Base-by-base conservation (phyloP, 1,140 invertebrate genomes). In the Drosophila erecta region DNA sequence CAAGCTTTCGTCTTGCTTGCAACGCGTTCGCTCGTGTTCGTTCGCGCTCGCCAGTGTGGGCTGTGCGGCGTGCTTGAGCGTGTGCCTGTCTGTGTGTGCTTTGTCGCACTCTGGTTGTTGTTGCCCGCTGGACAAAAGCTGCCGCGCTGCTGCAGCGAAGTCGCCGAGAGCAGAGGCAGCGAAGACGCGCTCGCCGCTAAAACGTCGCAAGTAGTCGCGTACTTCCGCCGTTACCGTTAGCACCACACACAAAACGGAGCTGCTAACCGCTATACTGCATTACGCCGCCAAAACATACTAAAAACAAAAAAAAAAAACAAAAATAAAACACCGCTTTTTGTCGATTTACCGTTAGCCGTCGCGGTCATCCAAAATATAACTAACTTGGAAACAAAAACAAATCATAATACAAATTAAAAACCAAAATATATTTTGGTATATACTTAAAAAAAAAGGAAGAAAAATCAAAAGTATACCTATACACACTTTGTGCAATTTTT, bases 211-310 rank as follows among this genome's bases (percentile, higher is more conserved):
- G 84, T 79, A 87, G 83, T 87, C 84, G 84, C 84, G 84, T 89
- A 87, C 85, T 87, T 87, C 84, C 84, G 84, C 79, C 84, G 84
- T 87, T 87, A 79, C 79, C 83, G 83, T 87, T 87, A 87, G 84
- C 79, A 89, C 81, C 81, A 80, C 84, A 86, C 73, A 79, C 58
- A 66, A 74, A 60, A 59, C 69, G 69, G 51, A 73, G 55, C 55
- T 59, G 65, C 47, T 40, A 38, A 44, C n/a, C 38, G 40, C 41
- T 44, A 20, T 17, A 44, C 41, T 44, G 20, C 41, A 44, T 20
- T 20, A 44, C 41, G 41, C 49, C 38, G 60, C 37, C 27, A 61
- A 38, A 57, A 44, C 30, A 30, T 30, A 59, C 64, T 4, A 4
- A 50, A 35, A 50, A 15, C 15, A 33, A 30, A 30, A n/a, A 60